Percentiles rank a stretch among this genome's conserved stretches.
These are phyloP conservation scores for Delia radicum DNA, from an alignment of 1,140 invertebrate genomes.

Conservation along the genomic window DNA sequence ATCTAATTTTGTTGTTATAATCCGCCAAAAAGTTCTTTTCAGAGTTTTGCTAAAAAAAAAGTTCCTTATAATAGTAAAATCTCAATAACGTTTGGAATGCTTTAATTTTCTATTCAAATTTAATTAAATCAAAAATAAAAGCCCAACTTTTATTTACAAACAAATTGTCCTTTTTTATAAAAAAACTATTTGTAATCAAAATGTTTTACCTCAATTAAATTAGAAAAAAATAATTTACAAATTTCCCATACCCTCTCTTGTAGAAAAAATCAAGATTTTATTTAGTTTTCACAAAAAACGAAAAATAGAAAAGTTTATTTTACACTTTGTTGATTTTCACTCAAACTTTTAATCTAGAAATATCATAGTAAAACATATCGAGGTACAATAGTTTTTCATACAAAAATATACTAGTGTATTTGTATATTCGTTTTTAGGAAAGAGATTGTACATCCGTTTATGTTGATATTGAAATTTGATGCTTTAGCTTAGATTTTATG, in stretches of 20 bases:
- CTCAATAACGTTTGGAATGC: too few relatives aligned
- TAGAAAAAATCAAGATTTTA: constrained; percentile 15
- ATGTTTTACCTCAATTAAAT: constrained; percentile 22
- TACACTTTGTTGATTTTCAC: constrained; percentile 8
- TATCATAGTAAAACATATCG: not conserved
- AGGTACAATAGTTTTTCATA: not conserved
- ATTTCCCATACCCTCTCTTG: not conserved
- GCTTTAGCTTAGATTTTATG: constrained; percentile 3
- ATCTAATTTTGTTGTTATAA: too few relatives aligned
- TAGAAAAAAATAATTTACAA: constrained; percentile 7
- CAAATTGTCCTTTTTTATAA: not conserved
- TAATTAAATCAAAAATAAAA: too few relatives aligned
- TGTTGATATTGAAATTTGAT: not conserved
- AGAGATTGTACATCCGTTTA: not conserved
- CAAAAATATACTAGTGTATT: not conserved
- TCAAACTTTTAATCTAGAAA: not conserved
- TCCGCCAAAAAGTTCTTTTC: too few relatives aligned
- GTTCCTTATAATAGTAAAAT: too few relatives aligned
- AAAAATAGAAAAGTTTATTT: not conserved
- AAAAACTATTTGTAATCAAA: constrained; percentile 1
- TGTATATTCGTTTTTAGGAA: not conserved
- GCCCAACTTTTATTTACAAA: too few relatives aligned
- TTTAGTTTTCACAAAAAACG: not conserved
- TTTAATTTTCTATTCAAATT: too few relatives aligned
- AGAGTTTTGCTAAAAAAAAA: too few relatives aligned